Evolutionary conservation across 2,797 vertebrate species (phyloP).

Genomic region (Brachyalestes nurse): DNA sequence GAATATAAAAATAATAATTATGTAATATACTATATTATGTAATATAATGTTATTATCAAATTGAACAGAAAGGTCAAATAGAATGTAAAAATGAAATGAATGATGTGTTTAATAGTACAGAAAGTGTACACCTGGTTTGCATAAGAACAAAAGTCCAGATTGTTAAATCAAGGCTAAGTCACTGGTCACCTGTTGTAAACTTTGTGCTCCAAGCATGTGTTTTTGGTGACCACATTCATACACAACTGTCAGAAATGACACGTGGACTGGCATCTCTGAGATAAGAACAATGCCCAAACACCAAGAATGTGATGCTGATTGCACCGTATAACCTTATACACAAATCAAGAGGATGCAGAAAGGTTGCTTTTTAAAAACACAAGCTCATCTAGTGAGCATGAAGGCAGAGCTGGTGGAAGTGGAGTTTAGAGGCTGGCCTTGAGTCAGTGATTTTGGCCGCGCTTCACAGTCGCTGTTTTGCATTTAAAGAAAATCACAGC

Average conservation of each 20-base stretch:
- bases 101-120: too few relatives aligned
- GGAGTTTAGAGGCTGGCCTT: constrained; percentile 27
- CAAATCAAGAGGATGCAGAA: not conserved
- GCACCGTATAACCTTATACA: not conserved
- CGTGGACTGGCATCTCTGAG: not conserved
- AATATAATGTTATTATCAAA: too few relatives aligned
- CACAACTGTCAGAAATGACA: not conserved
- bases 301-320: not conserved
- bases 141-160: not conserved
- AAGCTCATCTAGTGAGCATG: not conserved
- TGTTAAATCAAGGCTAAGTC: constrained; percentile 18
- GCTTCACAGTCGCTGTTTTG: constrained; percentile 42
- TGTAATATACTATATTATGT: too few relatives aligned
- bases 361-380: constrained; percentile 5
- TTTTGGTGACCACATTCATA: not conserved
- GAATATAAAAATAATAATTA: too few relatives aligned
- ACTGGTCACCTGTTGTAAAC: not conserved
- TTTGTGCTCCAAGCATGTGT: not conserved
- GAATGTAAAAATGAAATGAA: too few relatives aligned
- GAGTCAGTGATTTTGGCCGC: constrained; percentile 18
- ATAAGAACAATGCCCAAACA: not conserved
- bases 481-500: constrained; percentile 52
- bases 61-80: too few relatives aligned
- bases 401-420: constrained; percentile 24
- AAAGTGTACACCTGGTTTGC: too few relatives aligned